Evolutionary conservation across 2,113 vertebrate genomes (phyloP).

Genomic region (Nycticryphes semicollaris): DNA sequence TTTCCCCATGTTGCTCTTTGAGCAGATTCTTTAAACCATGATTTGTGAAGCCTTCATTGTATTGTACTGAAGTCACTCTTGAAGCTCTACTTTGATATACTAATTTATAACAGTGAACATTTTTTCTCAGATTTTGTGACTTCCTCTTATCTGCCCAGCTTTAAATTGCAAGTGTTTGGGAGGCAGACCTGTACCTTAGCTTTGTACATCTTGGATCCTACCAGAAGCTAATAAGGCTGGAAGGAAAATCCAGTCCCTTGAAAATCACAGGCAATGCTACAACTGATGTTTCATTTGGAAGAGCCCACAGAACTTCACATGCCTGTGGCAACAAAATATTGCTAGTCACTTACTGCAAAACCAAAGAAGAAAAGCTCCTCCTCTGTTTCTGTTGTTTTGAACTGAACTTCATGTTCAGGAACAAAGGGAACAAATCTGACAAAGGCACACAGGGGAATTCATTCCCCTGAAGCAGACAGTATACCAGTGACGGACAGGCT

Average conservation of each 20-base stretch:
- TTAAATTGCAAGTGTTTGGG: neutral
- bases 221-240: neutral
- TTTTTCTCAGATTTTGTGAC: neutral
- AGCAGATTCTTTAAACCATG: neutral
- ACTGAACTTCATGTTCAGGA: conserved; percentile 2
- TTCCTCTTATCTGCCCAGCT: neutral
- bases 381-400: neutral
- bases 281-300: neutral
- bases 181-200: neutral
- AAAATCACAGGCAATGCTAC: neutral
- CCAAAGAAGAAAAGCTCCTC: neutral
- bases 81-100: neutral
- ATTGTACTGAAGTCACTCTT: neutral
- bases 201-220: neutral
- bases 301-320: neutral
- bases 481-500: neutral
- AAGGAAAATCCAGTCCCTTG: neutral
- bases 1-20: neutral
- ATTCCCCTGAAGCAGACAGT: neutral
- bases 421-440: conserved; percentile 18
- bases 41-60: neutral
- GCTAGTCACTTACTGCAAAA: neutral
- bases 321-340: neutral
- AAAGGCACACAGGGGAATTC: neutral
- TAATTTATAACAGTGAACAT: neutral